Conservation (phyloP, 2,797 vertebrate species). For the Garrulus glandarius region DNA sequence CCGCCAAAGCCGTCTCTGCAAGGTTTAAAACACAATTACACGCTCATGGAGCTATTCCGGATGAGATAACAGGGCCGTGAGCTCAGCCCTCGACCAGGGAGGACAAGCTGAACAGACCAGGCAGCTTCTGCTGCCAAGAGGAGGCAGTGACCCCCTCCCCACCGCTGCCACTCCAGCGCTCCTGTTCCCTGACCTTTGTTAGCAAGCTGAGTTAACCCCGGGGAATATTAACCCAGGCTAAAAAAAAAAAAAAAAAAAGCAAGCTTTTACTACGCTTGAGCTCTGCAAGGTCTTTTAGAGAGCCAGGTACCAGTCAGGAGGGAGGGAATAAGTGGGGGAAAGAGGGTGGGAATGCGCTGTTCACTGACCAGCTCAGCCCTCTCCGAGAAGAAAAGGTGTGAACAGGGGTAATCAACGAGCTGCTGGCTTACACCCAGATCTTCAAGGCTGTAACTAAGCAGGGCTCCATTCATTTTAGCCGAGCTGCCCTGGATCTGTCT, state of each 20-base stretch:
- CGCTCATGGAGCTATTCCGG: neutral
- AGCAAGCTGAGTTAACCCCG: conserved; percentile 1
- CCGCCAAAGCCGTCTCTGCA: neutral
- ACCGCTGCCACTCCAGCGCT: neutral
- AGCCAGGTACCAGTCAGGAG: neutral
- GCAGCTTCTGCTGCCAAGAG: conserved; percentile 27
- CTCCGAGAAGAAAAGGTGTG: conserved; percentile 35
- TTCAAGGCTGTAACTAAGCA: neutral
- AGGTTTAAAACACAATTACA: neutral
- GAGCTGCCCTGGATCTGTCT: neutral
- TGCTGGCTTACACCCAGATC: neutral
- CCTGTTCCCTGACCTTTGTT: conserved; percentile 28
- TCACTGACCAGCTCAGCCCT: neutral
- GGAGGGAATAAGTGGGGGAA: neutral
- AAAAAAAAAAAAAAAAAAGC: neutral
- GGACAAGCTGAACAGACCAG: neutral
- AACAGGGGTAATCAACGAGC: conserved; percentile 19
- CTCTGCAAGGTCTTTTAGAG: neutral
- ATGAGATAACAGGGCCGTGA: neutral
- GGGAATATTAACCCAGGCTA: conserved; percentile 12
- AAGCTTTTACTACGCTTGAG: neutral
- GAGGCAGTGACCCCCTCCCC: neutral
- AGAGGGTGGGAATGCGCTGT: neutral
- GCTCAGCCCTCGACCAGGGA: neutral
- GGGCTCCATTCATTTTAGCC: neutral